Percentiles rank a stretch among this genome's conserved stretches.
Conservation (phyloP, 1,140 invertebrate genomes). For the Sycophaga agraensis region DNA sequence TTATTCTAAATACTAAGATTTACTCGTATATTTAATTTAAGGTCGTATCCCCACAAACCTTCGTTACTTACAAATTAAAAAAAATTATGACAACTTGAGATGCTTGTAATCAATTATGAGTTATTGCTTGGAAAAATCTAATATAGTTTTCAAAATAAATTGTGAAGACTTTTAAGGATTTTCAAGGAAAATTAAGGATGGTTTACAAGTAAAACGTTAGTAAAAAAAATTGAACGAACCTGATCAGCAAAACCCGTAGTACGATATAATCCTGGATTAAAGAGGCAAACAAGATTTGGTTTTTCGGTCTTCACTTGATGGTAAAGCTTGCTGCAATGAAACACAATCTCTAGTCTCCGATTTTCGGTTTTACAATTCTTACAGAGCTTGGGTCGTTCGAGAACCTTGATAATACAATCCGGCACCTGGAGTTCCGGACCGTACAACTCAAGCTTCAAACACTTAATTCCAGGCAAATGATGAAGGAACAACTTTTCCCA, state of each 20-base stretch:
- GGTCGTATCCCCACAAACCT: too few species aligned
- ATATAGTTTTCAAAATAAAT: too few species aligned
- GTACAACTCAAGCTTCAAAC: conserved; percentile 63
- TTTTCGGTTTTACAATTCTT: conserved; percentile 50
- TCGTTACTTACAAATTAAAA: too few species aligned
- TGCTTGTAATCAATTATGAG: too few species aligned
- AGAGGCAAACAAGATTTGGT: conserved; percentile 68
- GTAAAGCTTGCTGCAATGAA: conserved; percentile 62
- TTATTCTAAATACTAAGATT: too few species aligned
- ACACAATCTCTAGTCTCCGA: conserved; percentile 58
- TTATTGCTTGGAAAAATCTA: too few species aligned
- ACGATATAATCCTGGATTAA: conserved; percentile 71
- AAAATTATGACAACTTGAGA: too few species aligned
- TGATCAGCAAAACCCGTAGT: conserved; percentile 59
- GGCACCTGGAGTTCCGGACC: conserved; percentile 66
- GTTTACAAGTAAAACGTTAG: too few species aligned
- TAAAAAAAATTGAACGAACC: not conserved
- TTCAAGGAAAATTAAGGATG: too few species aligned
- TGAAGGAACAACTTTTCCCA: conserved; percentile 74
- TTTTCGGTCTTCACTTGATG: conserved; percentile 58
- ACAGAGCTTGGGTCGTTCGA: conserved; percentile 58
- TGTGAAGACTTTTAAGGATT: too few species aligned
- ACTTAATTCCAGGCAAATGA: conserved; percentile 60
- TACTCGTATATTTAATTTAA: too few species aligned
- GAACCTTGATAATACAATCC: conserved; percentile 56